phyloP scores from a whole-genome alignment of 2,113 vertebrate genomes.

The Regulus satrapa region DNA sequence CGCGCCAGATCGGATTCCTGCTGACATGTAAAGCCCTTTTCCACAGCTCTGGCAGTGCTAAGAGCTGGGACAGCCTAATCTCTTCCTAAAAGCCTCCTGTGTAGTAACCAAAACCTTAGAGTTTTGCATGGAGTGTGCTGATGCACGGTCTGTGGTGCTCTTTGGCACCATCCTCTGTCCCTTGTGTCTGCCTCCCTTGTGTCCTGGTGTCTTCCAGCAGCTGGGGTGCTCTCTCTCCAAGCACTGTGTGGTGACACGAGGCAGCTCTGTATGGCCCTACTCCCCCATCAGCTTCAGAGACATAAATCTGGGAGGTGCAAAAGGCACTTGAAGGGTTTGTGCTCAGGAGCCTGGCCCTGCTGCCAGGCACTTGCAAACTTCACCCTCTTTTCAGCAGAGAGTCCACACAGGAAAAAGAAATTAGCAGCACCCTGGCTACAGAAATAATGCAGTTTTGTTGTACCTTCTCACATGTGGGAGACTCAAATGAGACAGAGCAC shows the following conservation, averaged over 20 bases:
- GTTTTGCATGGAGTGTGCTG: fast-evolving
- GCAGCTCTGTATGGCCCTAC: fast-evolving
- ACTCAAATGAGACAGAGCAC: neutral
- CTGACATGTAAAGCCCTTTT: neutral
- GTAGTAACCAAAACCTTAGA: neutral
- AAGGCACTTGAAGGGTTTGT: neutral
- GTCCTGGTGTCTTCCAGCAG: neutral
- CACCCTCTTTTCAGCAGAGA: neutral
- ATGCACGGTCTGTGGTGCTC: neutral
- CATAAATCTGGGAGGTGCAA: neutral
- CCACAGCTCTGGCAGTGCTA: neutral
- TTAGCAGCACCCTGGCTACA: neutral
- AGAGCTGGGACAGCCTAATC: slow-evolving; percentile 9
- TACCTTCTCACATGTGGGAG: fast-evolving
- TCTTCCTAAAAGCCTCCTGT: neutral
- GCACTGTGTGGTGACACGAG: fast-evolving
- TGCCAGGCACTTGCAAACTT: neutral
- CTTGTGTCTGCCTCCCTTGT: neutral
- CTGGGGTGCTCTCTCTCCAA: neutral
- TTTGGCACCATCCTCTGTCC: neutral
- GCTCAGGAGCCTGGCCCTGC: neutral
- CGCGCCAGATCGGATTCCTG: neutral
- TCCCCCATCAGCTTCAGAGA: neutral
- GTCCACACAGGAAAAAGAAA: neutral
- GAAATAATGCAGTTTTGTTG: neutral